phyloP scores from a whole-genome alignment of 2,113 vertebrate species.

The Phainopepla nitens region DNA sequence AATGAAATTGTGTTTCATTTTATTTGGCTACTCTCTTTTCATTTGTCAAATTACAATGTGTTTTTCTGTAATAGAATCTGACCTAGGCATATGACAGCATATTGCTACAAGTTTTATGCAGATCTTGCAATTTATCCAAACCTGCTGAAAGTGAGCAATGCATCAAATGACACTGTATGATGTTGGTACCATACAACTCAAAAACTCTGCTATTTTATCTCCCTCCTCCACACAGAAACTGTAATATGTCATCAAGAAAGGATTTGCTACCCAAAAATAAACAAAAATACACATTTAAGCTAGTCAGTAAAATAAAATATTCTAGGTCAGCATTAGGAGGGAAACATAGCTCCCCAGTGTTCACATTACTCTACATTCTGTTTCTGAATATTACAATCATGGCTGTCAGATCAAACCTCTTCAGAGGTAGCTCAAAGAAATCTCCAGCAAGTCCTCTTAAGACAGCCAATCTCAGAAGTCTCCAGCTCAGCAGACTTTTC shows the following conservation, averaged over 20 bases:
- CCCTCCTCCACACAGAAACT: not conserved
- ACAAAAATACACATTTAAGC: not conserved
- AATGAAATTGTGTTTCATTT: not conserved
- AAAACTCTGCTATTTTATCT: not conserved
- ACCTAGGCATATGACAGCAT: not conserved
- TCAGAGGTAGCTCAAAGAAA: slow-evolving; percentile 46
- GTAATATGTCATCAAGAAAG: not conserved
- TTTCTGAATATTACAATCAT: not conserved
- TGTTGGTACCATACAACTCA: not conserved
- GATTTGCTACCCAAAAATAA: not conserved
- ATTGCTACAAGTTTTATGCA: not conserved
- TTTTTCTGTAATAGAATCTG: not conserved
- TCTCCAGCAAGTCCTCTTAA: not conserved
- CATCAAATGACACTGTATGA: not conserved
- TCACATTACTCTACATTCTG: not conserved
- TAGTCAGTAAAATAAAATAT: not conserved
- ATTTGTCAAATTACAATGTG: not conserved
- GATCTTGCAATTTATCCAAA: not conserved
- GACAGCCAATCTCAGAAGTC: not conserved
- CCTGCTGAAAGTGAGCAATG: not conserved
- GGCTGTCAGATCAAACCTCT: slow-evolving; percentile 31
- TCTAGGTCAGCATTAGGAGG: not conserved
- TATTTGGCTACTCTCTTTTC: not conserved
- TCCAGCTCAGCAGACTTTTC: not conserved
- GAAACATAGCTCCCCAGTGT: not conserved